Base-by-base conservation (phyloP, 1,140 invertebrate genomes). In the Ruditapes philippinarum region DNA sequence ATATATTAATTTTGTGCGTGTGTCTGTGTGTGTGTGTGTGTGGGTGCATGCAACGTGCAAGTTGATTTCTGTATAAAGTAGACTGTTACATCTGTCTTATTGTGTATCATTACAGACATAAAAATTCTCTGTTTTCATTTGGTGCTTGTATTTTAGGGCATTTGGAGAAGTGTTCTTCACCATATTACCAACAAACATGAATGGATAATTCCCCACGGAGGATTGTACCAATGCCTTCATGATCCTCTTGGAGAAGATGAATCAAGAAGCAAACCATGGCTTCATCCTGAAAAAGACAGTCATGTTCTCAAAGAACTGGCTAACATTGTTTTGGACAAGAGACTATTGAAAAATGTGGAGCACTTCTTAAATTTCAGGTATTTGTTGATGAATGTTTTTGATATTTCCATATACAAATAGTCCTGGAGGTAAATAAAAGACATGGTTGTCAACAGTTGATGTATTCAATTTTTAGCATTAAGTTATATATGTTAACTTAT, bases 121-220 rank as follows among this genome's bases (percentile, higher is more conserved):
- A n/a, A n/a, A n/a, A n/a, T n/a, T n/a, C n/a, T n/a, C n/a, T n/a
- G n/a, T n/a, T n/a, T n/a, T n/a, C n/a, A n/a, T n/a, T n/a, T n/a
- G n/a, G n/a, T n/a, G n/a, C n/a, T n/a, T n/a, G n/a, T n/a, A n/a
- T n/a, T n/a, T n/a, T n/a, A 88, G 86, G 65, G 76, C 4, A 81
- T 88, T 36, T 88, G 76, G 86, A 68, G 78, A 62, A 76, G 79
- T 74, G 68, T 89, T 0, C 42, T 89, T 1, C 49, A 89, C 65
- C 87, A 82, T 62, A 45, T 89, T 22, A 82, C 79, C 0, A 60
- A 89, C 25, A 36, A 83, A 25, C 80, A 83, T 42, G 60, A 38
- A 68, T 68, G 80, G 62, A 31, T 65, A 33, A 9, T 31, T 4
- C 62, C 62, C 5, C 28, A 65, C 42, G 40, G 38, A 28, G 62